Percentiles rank a stretch among this genome's conserved stretches.
These are phyloP conservation scores for Radopholus similis DNA, from an alignment of 1,140 invertebrate species.

Conservation along the genomic window DNA sequence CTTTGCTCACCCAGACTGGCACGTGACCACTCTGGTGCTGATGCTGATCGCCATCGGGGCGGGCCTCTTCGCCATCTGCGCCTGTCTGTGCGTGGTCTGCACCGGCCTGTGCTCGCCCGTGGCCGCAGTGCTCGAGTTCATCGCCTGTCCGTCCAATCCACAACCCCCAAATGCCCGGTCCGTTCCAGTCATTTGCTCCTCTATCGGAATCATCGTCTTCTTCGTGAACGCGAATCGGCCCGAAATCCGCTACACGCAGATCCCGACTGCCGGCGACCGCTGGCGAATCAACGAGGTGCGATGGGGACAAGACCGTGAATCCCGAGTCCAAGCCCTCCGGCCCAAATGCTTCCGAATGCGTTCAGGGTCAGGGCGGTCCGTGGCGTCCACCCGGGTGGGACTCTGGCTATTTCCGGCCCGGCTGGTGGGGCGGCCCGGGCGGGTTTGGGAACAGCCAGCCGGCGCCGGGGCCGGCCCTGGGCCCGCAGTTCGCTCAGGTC, in stretches of 20 bases:
- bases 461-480: background rate
- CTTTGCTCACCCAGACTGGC: background rate
- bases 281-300: slow-evolving; percentile 9
- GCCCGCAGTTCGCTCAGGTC: background rate
- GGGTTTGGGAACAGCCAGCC: background rate
- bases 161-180: too few relatives aligned
- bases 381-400: too few relatives aligned
- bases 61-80: slow-evolving; percentile 12
- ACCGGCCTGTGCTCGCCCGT: slow-evolving; percentile 17
- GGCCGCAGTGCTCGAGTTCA: background rate
- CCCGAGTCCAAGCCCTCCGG: background rate
- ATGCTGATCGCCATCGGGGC: slow-evolving; percentile 7
- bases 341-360: background rate
- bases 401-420: too few relatives aligned
- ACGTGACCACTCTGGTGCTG: slow-evolving; percentile 6
- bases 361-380: background rate
- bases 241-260: slow-evolving; percentile 16
- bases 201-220: slow-evolving; percentile 11
- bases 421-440: background rate
- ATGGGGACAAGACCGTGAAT: background rate
- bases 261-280: background rate
- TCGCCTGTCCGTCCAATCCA: slow-evolving; percentile 7
- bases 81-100: slow-evolving; percentile 2
- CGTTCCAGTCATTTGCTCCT: slow-evolving; percentile 8
- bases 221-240: slow-evolving; percentile 17